Evolutionary conservation across 2,888 invertebrate species (phyloP), one percentile per base, ranked within the genome.

Genomic region (Eupeodes latifasciatus): DNA sequence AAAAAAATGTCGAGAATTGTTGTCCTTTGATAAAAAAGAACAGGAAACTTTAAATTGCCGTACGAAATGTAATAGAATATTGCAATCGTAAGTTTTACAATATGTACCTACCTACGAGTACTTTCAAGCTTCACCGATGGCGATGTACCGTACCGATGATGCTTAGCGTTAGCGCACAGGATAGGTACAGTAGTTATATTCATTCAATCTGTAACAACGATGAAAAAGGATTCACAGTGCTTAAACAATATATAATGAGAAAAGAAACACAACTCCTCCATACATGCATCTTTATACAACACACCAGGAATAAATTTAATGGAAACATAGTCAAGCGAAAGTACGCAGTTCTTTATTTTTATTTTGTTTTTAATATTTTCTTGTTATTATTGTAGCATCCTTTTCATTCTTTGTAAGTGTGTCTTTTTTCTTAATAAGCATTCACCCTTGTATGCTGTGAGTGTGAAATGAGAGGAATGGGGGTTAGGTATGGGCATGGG

Each of bases 401-500:
- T 82, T 78, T 86, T 67, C 78, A 78, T 69, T 74, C 78, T 78
- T 75, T 66, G 85, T 82, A 82, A 86, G 85, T 86, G 85, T 86
- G 82, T 86, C 85, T 82, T 86, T 86, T 86, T 86, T 86, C 85
- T 86, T 86, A 86, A 86, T 86, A 86, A 86, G 82, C 82, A 86
- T 86, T 86, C 85, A 86, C 82, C 78, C 82, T 69, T 78, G 78
- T 67, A 51, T 67, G 9, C 7, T 40, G 12, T 53, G 74, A 74
- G 83, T 51, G 61, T 66, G 72, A 57, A 49, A 57, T 62, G 64
- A 34, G 61, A 64, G 36, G 7, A 27, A 14, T 34, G 57, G 6
- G 27, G 12, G 27, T 59, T 34, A 27, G 34, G 34, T 59, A 27
- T 27, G 59, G 47, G 47, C 47, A 10, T 47, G 47, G 59, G 59